These are phyloP conservation scores for Mystacornis crossleyi DNA, from an alignment of 2,113 vertebrate genomes.

Conservation along the genomic window DNA sequence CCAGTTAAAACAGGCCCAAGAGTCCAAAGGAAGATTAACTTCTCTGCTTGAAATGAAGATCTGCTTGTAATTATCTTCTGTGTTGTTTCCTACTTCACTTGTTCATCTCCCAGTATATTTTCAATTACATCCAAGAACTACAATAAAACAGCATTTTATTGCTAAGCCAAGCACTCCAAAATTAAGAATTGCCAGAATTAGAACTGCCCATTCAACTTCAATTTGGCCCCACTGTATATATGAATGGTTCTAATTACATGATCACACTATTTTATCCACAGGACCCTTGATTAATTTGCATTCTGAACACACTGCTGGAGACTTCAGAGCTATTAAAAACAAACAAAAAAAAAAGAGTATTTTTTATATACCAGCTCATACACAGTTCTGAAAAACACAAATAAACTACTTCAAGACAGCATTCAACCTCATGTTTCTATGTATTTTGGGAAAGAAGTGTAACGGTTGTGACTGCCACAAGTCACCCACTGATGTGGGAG, in stretches of 20 bases:
- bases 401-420: background rate
- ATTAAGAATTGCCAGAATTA: constrained; percentile 40
- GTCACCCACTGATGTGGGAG: background rate
- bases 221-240: background rate
- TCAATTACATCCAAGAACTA: constrained; percentile 56
- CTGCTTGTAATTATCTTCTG: constrained; percentile 55
- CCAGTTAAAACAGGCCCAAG: constrained; percentile 26
- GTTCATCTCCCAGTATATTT: constrained; percentile 51
- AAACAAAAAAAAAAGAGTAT: background rate
- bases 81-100: constrained; percentile 42
- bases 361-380: background rate
- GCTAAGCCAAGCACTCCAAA: constrained; percentile 6
- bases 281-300: constrained; percentile 1
- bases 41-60: constrained; percentile 51
- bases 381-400: background rate
- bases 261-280: constrained; percentile 9
- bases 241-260: background rate
- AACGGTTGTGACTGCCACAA: background rate
- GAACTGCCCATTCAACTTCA: constrained; percentile 1
- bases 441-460: background rate
- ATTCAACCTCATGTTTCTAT: background rate
- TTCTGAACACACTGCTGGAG: background rate
- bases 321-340: background rate
- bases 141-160: constrained; percentile 42
- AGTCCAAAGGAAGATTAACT: constrained; percentile 58